Base-by-base conservation (phyloP, 2,888 invertebrate species). In the Drosophila paranaensis region DNA sequence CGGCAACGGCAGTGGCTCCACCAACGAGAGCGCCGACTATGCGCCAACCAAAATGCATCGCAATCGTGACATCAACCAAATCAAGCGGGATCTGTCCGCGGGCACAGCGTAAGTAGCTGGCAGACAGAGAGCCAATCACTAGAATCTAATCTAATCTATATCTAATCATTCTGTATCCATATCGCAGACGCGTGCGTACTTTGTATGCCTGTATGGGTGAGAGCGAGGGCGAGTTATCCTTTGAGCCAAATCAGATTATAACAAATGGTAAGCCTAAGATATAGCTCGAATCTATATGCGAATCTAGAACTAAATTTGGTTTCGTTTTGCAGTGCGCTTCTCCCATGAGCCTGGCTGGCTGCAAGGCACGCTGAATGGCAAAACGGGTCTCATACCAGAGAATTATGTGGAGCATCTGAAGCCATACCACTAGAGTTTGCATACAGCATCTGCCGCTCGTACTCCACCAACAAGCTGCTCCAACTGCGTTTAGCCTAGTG, bases 331-430 rank as follows among this genome's bases (percentile, higher is more conserved):
- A 98, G 98, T 98, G 70, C 95, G 96, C 89, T 95, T 95, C 81
- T 98, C 98, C 30, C 96, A 97, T 91, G 99, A 99, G 93, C 98
- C 98, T 25, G 99, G 99, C 83, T 99, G 99, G 99, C 94, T 99
- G 90, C 98, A 98, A 93, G 99, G 99, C 77, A 96, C 97, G 60
- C 94, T 99, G 81, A 96, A 97, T 93, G 98, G 98, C 70, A 96
- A 96, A 93, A 96, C 96, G 55, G 98, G 99, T 56, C 95, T 99
- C 78, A 97, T 99, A 93, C 98, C 98, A 73, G 97, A 97, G 93
- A 99, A 99, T 94, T 99, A 99, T 93, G 98, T 98, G 66, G 98
- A 98, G 94, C 92, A 93, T 77, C 86, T 92, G 72, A 93, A 93
- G 90, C 90, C 92, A 77, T 92, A 92, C 86, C 90, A 91, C 71